Percentiles rank a stretch among this genome's conserved stretches.
Evolutionary conservation across 2,888 invertebrate genomes (phyloP).

Genomic region (Acronicta aceris): DNA sequence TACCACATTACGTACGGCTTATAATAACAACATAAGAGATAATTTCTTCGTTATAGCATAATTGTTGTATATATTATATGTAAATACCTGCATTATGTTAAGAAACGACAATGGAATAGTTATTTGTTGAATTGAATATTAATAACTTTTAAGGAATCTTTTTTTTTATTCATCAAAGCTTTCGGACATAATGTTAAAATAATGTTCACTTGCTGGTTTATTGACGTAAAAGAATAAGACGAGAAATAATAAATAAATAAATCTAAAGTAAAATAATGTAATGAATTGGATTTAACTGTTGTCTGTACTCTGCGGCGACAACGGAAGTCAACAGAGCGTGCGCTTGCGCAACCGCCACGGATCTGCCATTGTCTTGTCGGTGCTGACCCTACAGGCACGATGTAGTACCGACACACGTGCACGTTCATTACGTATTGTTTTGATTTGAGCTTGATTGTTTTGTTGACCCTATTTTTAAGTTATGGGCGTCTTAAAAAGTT

Average conservation of each 20-base stretch:
- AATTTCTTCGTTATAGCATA: neutral
- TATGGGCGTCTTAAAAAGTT: slow-evolving; percentile 19
- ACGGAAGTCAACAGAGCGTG: slow-evolving; percentile 73
- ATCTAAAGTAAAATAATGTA: neutral
- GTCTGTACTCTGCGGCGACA: slow-evolving; percentile 59
- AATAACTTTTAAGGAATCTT: too few species aligned
- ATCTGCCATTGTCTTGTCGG: slow-evolving; percentile 65
- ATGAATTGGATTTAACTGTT: slow-evolving; percentile 8
- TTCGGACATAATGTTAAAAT: too few species aligned
- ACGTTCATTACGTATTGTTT: slow-evolving; percentile 45
- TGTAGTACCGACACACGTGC: slow-evolving; percentile 45
- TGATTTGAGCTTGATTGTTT: slow-evolving; percentile 26
- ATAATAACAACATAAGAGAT: slow-evolving; percentile 14
- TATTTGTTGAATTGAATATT: too few species aligned
- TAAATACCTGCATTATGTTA: too few species aligned
- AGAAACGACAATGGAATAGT: too few species aligned
- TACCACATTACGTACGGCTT: slow-evolving; percentile 35
- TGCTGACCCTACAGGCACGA: slow-evolving; percentile 64
- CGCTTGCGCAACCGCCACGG: slow-evolving; percentile 64
- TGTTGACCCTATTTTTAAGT: slow-evolving; percentile 28
- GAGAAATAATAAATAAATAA: neutral
- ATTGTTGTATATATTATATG: slow-evolving; percentile 1
- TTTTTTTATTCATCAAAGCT: too few species aligned
- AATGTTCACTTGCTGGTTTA: too few species aligned
- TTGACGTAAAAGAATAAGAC: too few species aligned